Percentiles rank a stretch among this genome's conserved stretches.
Conservation (phyloP, 2,888 invertebrate species). For the Chymomyza amoena region DNA sequence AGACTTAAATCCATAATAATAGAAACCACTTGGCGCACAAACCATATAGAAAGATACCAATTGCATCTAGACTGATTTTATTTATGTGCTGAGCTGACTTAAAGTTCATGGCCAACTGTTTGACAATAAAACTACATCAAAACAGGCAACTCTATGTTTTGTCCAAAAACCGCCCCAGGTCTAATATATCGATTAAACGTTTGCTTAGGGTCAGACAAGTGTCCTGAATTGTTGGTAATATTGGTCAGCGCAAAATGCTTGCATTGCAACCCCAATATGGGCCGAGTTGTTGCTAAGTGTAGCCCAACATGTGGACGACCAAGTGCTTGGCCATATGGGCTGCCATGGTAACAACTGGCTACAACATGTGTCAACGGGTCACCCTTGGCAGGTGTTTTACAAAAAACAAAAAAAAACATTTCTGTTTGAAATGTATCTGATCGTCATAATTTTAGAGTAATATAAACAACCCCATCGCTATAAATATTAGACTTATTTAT, state of each 20-base stretch:
- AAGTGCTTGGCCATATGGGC: constrained; percentile 13
- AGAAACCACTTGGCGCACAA: constrained; percentile 7
- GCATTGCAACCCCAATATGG: constrained; percentile 44
- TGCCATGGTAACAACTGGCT: constrained; percentile 22
- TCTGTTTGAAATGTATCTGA: background rate
- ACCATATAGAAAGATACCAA: constrained; percentile 17
- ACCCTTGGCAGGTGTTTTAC: constrained; percentile 2
- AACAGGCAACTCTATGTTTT: constrained; percentile 36
- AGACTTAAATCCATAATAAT: constrained; percentile 79
- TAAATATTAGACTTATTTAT: too few relatives aligned
- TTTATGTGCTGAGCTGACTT: background rate
- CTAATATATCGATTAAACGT: constrained; percentile 68
- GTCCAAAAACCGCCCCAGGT: constrained; percentile 50
- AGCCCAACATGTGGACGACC: constrained; percentile 16
- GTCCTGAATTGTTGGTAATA: constrained; percentile 33
- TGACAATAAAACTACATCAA: constrained; percentile 3
- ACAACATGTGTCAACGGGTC: background rate
- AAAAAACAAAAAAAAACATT: too few relatives aligned
- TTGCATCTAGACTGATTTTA: constrained; percentile 37
- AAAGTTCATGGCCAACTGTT: constrained; percentile 58
- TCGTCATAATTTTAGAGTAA: background rate
- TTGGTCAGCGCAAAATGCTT: constrained; percentile 56
- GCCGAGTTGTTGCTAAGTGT: constrained; percentile 28
- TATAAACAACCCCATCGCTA: too few relatives aligned
- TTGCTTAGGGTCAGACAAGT: constrained; percentile 34